Evolutionary conservation across 2,113 vertebrate species (phyloP).

Genomic region (Motacilla tschutschensis): DNA sequence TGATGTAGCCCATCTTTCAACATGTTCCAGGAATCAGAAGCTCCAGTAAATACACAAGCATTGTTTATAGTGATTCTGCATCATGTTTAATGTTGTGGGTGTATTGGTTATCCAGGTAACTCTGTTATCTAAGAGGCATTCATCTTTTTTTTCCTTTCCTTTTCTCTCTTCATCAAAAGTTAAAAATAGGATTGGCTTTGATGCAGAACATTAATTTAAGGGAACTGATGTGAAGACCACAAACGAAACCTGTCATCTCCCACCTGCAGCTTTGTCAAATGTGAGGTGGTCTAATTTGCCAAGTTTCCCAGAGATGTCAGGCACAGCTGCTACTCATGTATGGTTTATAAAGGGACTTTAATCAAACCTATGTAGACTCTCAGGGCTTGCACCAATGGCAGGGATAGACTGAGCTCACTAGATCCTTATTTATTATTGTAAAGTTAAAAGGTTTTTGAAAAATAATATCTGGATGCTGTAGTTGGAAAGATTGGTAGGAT

Average conservation of each 20-base stretch:
- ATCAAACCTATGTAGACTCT: not conserved
- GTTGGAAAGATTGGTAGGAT: not conserved
- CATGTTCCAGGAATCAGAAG: not conserved
- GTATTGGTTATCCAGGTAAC: conserved; percentile 2
- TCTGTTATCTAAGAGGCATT: not conserved
- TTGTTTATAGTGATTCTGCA: not conserved
- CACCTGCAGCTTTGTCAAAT: conserved; percentile 1
- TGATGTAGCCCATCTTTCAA: conserved; percentile 36
- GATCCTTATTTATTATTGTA: not conserved
- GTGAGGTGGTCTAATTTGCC: conserved; percentile 16
- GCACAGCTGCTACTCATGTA: conserved; percentile 14
- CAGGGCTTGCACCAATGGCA: not conserved
- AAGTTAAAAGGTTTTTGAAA: conserved; percentile 15
- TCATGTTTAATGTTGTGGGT: not conserved
- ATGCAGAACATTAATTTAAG: not conserved
- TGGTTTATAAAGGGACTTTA: not conserved
- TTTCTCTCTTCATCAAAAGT: conserved; percentile 8
- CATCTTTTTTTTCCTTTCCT: not conserved
- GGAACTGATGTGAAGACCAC: conserved; percentile 16
- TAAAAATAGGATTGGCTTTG: conserved; percentile 8
- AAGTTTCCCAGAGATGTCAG: not conserved
- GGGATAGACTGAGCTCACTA: not conserved
- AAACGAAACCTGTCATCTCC: not conserved
- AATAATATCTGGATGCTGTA: conserved; percentile 32
- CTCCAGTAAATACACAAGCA: not conserved